Percentiles rank a stretch among this genome's conserved stretches.
phyloP scores from a whole-genome alignment of 2,113 vertebrate species.

The Clarias macrocephalus region DNA sequence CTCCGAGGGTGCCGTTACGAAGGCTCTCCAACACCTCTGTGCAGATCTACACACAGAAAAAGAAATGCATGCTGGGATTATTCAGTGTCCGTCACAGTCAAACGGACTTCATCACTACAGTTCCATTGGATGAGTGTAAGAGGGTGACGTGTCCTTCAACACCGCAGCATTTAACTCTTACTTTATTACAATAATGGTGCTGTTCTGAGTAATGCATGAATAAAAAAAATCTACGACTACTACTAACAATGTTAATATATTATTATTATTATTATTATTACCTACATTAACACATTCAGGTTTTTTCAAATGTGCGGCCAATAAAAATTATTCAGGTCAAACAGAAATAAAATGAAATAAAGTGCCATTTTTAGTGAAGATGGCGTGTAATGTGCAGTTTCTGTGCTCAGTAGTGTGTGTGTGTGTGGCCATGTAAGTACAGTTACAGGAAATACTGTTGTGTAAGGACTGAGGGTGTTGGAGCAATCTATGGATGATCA shows the following conservation, averaged over 20 bases:
- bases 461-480: neutral
- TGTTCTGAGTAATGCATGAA: neutral
- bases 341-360: neutral
- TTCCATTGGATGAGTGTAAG: neutral
- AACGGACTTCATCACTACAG: no score
- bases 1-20: conserved; percentile 83
- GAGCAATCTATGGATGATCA: neutral
- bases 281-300: no score
- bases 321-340: neutral
- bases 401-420: neutral
- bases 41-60: conserved; percentile 77
- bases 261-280: no score
- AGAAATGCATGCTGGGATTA: conserved; percentile 5
- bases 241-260: neutral
- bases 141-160: neutral
- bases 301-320: neutral
- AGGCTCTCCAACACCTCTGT: conserved; percentile 91
- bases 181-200: neutral
- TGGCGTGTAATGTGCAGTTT: neutral
- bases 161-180: no score
- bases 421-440: neutral
- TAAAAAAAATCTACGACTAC: neutral
- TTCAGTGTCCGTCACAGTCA: neutral
- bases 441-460: neutral
- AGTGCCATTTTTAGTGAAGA: neutral